Conservation (phyloP, 2,888 invertebrate species). For the Lysandra coridon region DNA sequence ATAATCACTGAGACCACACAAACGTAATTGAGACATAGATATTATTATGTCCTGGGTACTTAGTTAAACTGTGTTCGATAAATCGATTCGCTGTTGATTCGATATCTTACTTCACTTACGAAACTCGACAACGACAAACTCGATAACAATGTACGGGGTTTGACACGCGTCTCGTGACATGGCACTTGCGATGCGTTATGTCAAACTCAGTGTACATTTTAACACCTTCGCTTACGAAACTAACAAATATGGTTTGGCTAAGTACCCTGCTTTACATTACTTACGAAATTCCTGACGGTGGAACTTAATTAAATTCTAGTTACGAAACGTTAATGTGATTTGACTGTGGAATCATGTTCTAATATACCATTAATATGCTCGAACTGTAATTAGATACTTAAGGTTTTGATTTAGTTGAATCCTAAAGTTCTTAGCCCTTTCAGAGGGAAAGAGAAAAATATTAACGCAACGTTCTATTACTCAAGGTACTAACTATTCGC, state of each 20-base stretch:
- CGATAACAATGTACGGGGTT: background rate
- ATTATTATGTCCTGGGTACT: conserved; percentile 50
- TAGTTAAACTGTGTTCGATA: background rate
- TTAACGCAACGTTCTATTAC: too few species aligned
- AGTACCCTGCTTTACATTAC: conserved; percentile 31
- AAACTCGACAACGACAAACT: background rate
- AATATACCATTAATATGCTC: conserved; percentile 17
- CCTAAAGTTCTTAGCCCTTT: background rate
- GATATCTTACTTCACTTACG: background rate
- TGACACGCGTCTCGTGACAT: background rate
- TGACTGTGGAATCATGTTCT: conserved; percentile 15
- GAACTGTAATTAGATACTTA: background rate
- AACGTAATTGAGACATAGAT: conserved; percentile 72
- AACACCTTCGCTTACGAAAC: too few species aligned
- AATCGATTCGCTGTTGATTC: background rate
- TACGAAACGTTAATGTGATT: conserved; percentile 43
- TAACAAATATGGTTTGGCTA: background rate
- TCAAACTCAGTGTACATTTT: too few species aligned
- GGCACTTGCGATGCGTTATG: too few species aligned
- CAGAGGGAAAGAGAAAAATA: too few species aligned
- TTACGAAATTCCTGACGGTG: conserved; percentile 47
- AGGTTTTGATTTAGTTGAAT: background rate
- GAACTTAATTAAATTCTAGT: conserved; percentile 55
- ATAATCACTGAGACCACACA: conserved; percentile 75
- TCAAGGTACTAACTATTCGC: too few species aligned